Conservation (phyloP, 1,140 invertebrate species). For the Manduca sexta region DNA sequence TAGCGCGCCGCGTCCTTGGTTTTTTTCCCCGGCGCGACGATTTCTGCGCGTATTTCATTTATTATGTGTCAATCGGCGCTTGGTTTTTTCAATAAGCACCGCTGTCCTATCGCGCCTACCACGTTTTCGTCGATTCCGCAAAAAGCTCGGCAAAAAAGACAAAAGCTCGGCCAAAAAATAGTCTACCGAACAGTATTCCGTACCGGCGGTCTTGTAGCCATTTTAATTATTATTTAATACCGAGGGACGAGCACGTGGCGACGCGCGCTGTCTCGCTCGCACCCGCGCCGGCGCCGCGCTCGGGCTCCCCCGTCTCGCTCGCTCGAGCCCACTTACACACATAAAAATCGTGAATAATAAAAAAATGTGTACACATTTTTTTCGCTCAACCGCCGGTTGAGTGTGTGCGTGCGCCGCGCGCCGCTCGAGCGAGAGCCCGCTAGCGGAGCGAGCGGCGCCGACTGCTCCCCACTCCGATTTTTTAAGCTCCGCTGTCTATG, state of each 20-base stretch:
- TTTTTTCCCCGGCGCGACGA: conserved; percentile 67
- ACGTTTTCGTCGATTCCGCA: conserved; percentile 50
- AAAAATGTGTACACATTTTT: conserved; percentile 73
- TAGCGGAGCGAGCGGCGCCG: conserved; percentile 32
- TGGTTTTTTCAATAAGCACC: conserved; percentile 38
- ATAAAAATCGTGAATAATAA: conserved; percentile 73
- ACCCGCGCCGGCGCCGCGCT: conserved; percentile 14
- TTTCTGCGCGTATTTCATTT: conserved; percentile 64
- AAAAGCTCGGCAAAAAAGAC: conserved; percentile 62
- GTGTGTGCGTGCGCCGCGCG: conserved; percentile 65
- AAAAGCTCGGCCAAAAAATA: conserved; percentile 67
- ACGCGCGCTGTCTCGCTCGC: conserved; percentile 42
- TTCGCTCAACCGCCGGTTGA: conserved; percentile 60
- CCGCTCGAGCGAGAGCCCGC: conserved; percentile 49
- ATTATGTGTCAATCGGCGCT: conserved; percentile 62
- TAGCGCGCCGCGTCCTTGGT: conserved; percentile 61
- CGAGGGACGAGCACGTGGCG: conserved; percentile 70
- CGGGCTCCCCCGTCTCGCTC: conserved; percentile 38
- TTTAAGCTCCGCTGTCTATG: conserved; percentile 64
- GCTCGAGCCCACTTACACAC: conserved; percentile 68
- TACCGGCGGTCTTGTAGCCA: conserved; percentile 68
- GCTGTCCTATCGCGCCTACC: conserved; percentile 28
- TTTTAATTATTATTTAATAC: conserved; percentile 74
- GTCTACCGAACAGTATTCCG: conserved; percentile 68
- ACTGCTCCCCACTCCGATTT: conserved; percentile 62